These are phyloP conservation scores for Cyclura pinguis DNA, from an alignment of 2,797 vertebrate species.

Conservation along the genomic window DNA sequence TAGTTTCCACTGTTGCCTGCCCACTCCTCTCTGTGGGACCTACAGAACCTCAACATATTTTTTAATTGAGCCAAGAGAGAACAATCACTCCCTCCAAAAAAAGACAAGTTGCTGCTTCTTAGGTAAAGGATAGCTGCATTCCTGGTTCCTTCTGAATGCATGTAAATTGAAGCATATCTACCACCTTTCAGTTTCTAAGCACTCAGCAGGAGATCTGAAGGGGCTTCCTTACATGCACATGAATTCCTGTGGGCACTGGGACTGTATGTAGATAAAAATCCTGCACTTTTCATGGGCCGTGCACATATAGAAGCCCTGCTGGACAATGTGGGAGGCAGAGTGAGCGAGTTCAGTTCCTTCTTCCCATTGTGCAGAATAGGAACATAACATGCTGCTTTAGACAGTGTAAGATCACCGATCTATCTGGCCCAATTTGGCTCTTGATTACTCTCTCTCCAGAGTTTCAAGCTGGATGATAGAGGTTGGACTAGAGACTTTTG, in stretches of 20 bases:
- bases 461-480: not conserved
- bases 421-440: not conserved
- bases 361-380: not conserved
- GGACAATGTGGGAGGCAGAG: not conserved
- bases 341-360: not conserved
- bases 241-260: not conserved
- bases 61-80: not conserved
- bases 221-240: not conserved
- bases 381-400: not conserved
- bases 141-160: not conserved
- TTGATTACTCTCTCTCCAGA: not conserved
- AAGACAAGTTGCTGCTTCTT: not conserved
- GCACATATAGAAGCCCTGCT: not conserved
- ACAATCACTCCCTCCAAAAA: not conserved
- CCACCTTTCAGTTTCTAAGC: not conserved
- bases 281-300: too few species aligned
- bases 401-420: not conserved
- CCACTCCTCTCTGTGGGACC: not conserved
- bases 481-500: not conserved
- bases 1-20: not conserved
- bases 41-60: not conserved
- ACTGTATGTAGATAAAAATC: too few species aligned
- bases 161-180: not conserved
- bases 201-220: not conserved
- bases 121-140: too few species aligned